Evolutionary conservation across 2,113 vertebrate genomes (phyloP).

Genomic region (Hyaena hyaena): DNA sequence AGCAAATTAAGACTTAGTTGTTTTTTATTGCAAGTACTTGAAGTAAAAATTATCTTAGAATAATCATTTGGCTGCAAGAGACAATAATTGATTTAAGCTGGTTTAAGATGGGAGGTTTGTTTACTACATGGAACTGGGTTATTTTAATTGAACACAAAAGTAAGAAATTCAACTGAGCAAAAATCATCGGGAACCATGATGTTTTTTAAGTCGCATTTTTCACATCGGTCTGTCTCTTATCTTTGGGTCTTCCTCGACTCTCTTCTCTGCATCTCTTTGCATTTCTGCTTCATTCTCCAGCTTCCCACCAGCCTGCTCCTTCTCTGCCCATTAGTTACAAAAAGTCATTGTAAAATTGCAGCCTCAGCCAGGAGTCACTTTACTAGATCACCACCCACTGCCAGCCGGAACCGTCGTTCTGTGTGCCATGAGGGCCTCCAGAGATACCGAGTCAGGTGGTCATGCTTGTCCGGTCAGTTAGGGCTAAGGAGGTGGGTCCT

Average conservation of each 20-base stretch:
- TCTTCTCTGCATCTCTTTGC: not conserved
- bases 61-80: not conserved
- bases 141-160: not conserved
- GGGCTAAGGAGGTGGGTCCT: not conserved
- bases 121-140: not conserved
- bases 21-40: not conserved
- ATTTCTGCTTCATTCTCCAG: not conserved
- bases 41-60: slow-evolving; percentile 39
- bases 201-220: too few relatives aligned
- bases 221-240: not conserved
- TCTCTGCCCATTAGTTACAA: not conserved
- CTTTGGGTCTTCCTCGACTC: not conserved
- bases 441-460: not conserved
- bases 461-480: not conserved
- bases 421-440: not conserved
- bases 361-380: not conserved
- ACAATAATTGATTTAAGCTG: slow-evolving; percentile 3
- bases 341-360: not conserved
- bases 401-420: not conserved
- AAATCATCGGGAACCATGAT: not conserved
- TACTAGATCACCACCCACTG: too few relatives aligned
- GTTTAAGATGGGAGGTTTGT: not conserved
- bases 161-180: not conserved
- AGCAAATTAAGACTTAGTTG: not conserved
- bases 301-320: not conserved